A percentile compares a stretch with the other conserved stretches of the same genome.
These are phyloP conservation scores for Didymodactylos carnosus DNA, from an alignment of 2,888 invertebrate species.

Conservation along the genomic window DNA sequence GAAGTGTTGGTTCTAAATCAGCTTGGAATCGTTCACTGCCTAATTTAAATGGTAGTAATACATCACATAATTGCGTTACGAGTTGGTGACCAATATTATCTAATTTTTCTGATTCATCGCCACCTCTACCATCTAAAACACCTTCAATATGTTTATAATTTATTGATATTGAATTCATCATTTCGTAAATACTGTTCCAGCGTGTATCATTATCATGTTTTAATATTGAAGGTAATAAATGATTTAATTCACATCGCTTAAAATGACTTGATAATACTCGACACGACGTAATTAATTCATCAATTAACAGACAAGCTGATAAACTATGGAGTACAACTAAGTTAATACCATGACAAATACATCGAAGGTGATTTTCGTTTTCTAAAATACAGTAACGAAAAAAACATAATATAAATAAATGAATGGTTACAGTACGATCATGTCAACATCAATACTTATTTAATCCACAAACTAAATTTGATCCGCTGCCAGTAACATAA, in stretches of 20 bases:
- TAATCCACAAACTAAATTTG: background rate
- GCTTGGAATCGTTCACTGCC: background rate
- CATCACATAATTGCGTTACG: background rate
- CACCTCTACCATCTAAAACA: background rate
- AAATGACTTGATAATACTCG: background rate
- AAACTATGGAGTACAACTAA: background rate
- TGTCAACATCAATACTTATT: background rate
- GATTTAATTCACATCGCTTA: background rate
- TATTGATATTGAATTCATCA: background rate
- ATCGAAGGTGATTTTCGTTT: no score
- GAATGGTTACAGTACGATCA: background rate
- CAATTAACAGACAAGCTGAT: background rate
- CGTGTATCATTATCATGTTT: background rate
- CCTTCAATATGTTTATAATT: background rate
- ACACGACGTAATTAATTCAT: background rate
- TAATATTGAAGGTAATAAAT: background rate
- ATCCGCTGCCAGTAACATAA: background rate
- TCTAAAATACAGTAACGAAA: no score
- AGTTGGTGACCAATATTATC: background rate
- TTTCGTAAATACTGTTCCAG: background rate
- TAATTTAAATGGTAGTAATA: background rate
- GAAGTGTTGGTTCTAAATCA: background rate
- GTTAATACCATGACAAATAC: background rate
- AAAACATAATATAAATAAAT: no score
- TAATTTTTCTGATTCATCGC: background rate